These are phyloP conservation scores for Neotoxoptera formosana DNA, from an alignment of 1,140 invertebrate species.

Conservation along the genomic window DNA sequence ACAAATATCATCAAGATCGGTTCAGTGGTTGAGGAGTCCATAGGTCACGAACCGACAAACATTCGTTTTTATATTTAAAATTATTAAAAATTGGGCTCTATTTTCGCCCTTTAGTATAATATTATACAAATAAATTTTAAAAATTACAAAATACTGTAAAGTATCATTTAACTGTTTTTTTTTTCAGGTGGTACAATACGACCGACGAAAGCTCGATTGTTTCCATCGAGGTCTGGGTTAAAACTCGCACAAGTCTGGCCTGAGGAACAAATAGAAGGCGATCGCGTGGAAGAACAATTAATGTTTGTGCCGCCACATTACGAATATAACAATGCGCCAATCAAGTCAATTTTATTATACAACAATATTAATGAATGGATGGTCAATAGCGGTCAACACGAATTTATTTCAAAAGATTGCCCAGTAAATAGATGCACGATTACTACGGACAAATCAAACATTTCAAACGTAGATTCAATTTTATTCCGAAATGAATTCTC, in stretches of 20 bases:
- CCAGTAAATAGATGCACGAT: slow-evolving; percentile 81
- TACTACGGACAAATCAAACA: slow-evolving; percentile 74
- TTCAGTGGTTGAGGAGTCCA: too few relatives aligned
- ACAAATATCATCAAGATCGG: too few relatives aligned
- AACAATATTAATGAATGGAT: slow-evolving; percentile 79
- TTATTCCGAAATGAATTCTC: slow-evolving; percentile 86
- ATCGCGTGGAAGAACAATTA: slow-evolving; percentile 76
- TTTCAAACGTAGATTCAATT: slow-evolving; percentile 78
- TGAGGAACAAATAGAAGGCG: slow-evolving; percentile 67
- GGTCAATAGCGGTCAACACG: slow-evolving; percentile 73
- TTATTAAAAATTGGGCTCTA: too few relatives aligned
- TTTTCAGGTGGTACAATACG: background rate
- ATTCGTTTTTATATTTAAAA: too few relatives aligned
- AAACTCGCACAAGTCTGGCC: slow-evolving; percentile 67
- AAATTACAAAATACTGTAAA: background rate
- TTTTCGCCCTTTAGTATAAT: background rate
- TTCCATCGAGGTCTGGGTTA: background rate
- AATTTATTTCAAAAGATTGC: slow-evolving; percentile 74
- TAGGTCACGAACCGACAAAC: too few relatives aligned
- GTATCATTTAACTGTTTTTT: background rate
- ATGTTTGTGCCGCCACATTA: slow-evolving; percentile 73
- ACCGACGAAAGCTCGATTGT: background rate
- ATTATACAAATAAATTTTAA: background rate
- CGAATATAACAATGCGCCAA: slow-evolving; percentile 39
- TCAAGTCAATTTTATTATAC: slow-evolving; percentile 83